Percentiles rank a stretch among this genome's conserved stretches.
phyloP scores from a whole-genome alignment of 2,113 vertebrate species.

The Noctilio leporinus region DNA sequence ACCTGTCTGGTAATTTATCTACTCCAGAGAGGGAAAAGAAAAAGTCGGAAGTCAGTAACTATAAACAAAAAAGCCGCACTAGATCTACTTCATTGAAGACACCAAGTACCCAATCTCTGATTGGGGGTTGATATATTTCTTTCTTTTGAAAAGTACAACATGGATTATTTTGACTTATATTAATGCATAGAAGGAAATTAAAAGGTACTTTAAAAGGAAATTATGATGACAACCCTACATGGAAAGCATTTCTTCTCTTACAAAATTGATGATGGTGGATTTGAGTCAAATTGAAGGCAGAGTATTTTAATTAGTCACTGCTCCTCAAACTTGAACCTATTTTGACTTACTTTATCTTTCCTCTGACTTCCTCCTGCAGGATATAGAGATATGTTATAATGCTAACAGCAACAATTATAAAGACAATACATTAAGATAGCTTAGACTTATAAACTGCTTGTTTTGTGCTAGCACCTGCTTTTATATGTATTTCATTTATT shows the following conservation, averaged over 20 bases:
- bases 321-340: not conserved
- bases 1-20: not conserved
- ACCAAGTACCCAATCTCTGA: not conserved
- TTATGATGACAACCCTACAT: not conserved
- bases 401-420: not conserved
- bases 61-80: not conserved
- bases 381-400: not conserved
- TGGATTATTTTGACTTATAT: not conserved
- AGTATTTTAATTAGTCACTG: not conserved
- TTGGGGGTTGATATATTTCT: not conserved
- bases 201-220: not conserved
- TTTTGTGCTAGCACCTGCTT: not conserved
- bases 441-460: not conserved
- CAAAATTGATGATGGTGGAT: not conserved
- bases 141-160: not conserved
- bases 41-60: not conserved
- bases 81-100: not conserved
- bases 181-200: not conserved
- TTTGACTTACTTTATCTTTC: not conserved
- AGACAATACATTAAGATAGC: not conserved
- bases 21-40: not conserved
- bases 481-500: not conserved
- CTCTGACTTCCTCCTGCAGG: not conserved
- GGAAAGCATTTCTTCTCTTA: not conserved
- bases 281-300: not conserved